phyloP scores from a whole-genome alignment of 2,797 vertebrate genomes.

The Falco peregrinus region DNA sequence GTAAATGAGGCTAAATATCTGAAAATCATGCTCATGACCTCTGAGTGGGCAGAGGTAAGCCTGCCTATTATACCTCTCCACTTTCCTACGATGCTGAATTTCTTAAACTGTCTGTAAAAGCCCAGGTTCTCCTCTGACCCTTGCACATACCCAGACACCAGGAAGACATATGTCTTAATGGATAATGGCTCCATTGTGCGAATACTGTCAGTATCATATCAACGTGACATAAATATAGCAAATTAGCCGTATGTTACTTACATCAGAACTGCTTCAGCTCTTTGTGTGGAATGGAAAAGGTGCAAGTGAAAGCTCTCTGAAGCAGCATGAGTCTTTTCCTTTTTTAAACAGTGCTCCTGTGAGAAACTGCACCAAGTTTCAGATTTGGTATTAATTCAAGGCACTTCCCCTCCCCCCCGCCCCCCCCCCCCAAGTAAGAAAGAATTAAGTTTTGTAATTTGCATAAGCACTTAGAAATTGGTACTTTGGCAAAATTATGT shows the following conservation, averaged over 20 bases:
- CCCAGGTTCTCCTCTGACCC: conserved; percentile 35
- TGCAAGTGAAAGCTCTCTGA: conserved; percentile 46
- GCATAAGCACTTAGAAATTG: neutral
- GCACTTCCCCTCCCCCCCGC: too few species aligned
- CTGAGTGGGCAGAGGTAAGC: conserved; percentile 20
- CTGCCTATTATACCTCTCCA: neutral
- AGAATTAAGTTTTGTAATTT: neutral
- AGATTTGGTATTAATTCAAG: neutral
- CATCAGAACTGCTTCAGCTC: conserved; percentile 44
- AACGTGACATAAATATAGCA: conserved; percentile 59
- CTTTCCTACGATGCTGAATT: conserved; percentile 35
- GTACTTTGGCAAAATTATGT: neutral
- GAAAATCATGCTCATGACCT: conserved; percentile 24
- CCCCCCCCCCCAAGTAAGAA: neutral
- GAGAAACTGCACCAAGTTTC: neutral
- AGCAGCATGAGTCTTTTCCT: conserved; percentile 34
- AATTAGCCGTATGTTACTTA: conserved; percentile 49
- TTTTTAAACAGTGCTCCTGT: neutral
- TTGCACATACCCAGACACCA: conserved; percentile 6
- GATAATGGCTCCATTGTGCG: conserved; percentile 59
- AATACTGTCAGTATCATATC: conserved; percentile 56
- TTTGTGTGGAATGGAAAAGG: conserved; percentile 51
- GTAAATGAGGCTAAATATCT: conserved; percentile 26
- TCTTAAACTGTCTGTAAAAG: conserved; percentile 41
- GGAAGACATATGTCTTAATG: conserved; percentile 50